A percentile compares a stretch with the other conserved stretches of the same genome.
phyloP scores from a whole-genome alignment of 2,113 vertebrate genomes.

The Sturnus vulgaris region DNA sequence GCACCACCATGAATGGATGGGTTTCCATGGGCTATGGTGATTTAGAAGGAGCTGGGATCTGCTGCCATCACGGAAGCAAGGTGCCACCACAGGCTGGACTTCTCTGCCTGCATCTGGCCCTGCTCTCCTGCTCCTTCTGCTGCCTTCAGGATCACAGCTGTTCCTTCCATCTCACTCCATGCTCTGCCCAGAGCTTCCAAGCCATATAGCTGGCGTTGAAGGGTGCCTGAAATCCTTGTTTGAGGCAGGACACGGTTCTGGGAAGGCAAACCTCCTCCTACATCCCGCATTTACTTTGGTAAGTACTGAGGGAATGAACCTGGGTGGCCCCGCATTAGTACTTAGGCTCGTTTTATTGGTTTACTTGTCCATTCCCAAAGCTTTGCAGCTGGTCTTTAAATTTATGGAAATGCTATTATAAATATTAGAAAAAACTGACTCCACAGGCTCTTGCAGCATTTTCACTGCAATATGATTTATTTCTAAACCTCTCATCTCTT shows the following conservation, averaged over 20 bases:
- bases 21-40: rapidly evolving
- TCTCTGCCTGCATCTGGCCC: not conserved
- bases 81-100: not conserved
- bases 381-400: constrained; percentile 28
- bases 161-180: not conserved
- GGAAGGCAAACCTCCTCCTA: not conserved
- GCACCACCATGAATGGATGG: not conserved
- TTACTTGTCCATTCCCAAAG: constrained; percentile 17
- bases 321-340: not conserved
- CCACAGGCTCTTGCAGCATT: not conserved
- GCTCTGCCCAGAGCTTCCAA: not conserved
- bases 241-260: not conserved
- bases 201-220: not conserved
- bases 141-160: not conserved
- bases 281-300: not conserved
- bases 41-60: not conserved
- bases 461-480: not conserved
- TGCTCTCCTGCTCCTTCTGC: not conserved
- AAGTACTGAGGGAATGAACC: not conserved
- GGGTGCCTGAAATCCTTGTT: not conserved
- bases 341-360: constrained; percentile 12
- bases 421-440: constrained; percentile 11
- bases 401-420: constrained; percentile 28
- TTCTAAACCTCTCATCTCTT: not conserved
- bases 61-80: not conserved